Base-by-base conservation (phyloP, 2,888 invertebrate species). In the Tholera decimalis region DNA sequence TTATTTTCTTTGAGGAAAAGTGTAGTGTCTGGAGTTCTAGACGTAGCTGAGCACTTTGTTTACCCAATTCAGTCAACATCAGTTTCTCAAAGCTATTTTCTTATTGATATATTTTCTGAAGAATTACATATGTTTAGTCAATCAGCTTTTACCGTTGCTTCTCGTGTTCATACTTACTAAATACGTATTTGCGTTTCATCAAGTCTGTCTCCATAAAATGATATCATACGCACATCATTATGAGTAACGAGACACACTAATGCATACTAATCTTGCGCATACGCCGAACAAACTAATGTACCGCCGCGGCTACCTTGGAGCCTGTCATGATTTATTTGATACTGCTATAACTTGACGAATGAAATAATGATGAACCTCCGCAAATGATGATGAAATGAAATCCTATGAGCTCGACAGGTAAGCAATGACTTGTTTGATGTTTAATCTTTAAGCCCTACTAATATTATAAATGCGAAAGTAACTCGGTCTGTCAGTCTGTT, bases 151-250 rank as follows among this genome's bases (percentile, higher is more conserved):
- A 74, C 51, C 20, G 11, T n/a, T 51, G 55, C 15, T 50, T 20
- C 28, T 30, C 56, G 43, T 30, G 41, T 62, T 60, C 51, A 62
- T 50, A 59, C 64, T 65, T 73, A 77, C 60, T 79, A 62, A 73
- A 57, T 55, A 55, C 69, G 54, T 59, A 75, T 84, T 61, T 56
- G 62, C 72, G 46, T 61, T 72, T 85, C 77, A 83, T 83, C 80
- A 84, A 86, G 75, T 82, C 79, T 49, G 57, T 51, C 60, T 75
- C 82, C 79, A 84, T 86, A 84, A 78, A 84, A 79, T 88, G 85
- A 88, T 86, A 88, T 87, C 85, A 88, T 86, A 81, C 77, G 73
- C 77, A 66, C 85, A 83, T 88, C 85, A 86, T 85, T 85, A 87
- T 83, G 78, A 79, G 77, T 87, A 87, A 85, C 80, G 83, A 87